Base-by-base conservation (phyloP, 2,797 vertebrate species). In the Alfaro cultratus region DNA sequence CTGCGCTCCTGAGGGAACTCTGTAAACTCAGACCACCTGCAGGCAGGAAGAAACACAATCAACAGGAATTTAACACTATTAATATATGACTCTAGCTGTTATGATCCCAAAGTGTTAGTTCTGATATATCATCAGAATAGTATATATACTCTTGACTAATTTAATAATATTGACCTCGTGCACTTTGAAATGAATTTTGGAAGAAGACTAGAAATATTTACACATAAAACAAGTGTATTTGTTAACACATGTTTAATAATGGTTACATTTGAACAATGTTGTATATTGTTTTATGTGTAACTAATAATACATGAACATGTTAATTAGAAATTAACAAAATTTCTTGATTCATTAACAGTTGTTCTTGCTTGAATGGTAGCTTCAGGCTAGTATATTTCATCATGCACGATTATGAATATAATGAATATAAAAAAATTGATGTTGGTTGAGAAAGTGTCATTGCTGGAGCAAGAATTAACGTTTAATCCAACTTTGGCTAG, bases 1-100 rank as follows among this genome's bases (percentile, higher is more conserved):
- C 98, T 99, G 72, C 99, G 97, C 85, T 98, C 97, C 92, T 99
- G 99, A 0, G 98, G 97, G 88, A 99, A 99, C 90, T 98, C 97
- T 0, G 96, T 93, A 26, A 97, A 97, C 39, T 96, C 94, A 0
- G 97, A 96, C 99, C 99, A 99, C 93, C 98, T 99, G 87, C n/a
- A 72, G 36, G 41, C 11, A 81, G 18, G 82, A 84, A 81, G 16
- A 12, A 80, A 11, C 86, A 77, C 46, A 79, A 81, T 31, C 80
- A n/a, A 74, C 34, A 47, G 23, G 18, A 31, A 75, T 34, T 70
- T 43, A 73, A 80, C 11, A 64, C 31, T 36, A 64, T 80, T 85
- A 53, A 45, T 60, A 18, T 73, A 80, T 81, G 71, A 64, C 51
- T 53, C 18, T 73, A 47, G 49, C 21, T 51, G 49, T 51, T 51